These are phyloP conservation scores for Notolabrus celidotus DNA, from an alignment of 2,797 vertebrate species.

Conservation along the genomic window DNA sequence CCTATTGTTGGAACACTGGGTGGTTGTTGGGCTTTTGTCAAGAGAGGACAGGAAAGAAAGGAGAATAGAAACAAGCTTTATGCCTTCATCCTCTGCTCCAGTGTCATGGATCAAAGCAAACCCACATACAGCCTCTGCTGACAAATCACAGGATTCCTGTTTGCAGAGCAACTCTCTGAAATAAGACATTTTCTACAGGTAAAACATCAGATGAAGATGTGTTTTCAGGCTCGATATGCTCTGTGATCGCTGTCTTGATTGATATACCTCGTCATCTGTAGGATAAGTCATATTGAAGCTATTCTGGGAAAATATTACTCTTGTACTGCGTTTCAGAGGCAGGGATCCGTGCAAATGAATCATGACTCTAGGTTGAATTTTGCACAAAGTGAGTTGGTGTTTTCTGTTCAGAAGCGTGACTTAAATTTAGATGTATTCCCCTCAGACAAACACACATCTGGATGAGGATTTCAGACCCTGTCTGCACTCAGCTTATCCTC, in stretches of 20 bases:
- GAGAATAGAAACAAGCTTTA: conserved; percentile 50
- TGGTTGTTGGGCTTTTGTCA: conserved; percentile 75
- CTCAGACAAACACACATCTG: conserved; percentile 24
- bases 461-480: conserved; percentile 53
- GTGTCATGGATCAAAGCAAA: conserved; percentile 55
- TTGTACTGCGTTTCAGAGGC: too few relatives aligned
- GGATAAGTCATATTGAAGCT: conserved; percentile 51
- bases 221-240: conserved; percentile 36
- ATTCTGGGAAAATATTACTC: conserved; percentile 55
- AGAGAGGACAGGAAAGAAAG: conserved; percentile 45
- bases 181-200: conserved; percentile 53
- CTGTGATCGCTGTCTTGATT: conserved; percentile 51
- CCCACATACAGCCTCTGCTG: conserved; percentile 33
- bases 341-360: too few relatives aligned
- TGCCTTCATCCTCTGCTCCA: conserved; percentile 59
- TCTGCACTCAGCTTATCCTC: conserved; percentile 22
- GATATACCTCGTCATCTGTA: conserved; percentile 42
- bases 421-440: conserved; percentile 25
- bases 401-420: conserved; percentile 33
- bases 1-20: conserved; percentile 73
- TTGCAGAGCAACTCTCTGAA: conserved; percentile 45
- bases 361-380: conserved; percentile 65
- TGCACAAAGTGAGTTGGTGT: conserved; percentile 24
- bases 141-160: conserved; percentile 38
- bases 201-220: conserved; percentile 49